Conservation (phyloP, 35 echinoderm and acorn worm species). For the Strongylocentrotus purpuratus region DNA sequence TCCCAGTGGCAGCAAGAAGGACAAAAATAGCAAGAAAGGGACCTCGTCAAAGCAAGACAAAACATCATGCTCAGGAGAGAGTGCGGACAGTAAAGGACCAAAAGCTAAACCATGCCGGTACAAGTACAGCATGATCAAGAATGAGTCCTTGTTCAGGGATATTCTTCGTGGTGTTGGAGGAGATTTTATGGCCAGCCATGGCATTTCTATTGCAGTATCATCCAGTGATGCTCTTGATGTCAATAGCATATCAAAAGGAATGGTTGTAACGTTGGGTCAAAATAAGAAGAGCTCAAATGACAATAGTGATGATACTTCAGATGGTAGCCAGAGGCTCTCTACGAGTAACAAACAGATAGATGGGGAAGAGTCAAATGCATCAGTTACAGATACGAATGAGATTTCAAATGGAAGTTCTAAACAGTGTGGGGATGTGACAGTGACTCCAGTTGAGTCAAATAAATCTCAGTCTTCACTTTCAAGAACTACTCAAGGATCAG, state of each 20-base stretch:
- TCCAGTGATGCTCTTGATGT: not conserved
- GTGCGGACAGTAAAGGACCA: not conserved
- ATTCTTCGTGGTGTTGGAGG: conserved; percentile 24
- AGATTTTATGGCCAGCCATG: conserved; percentile 32
- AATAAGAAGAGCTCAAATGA: not conserved
- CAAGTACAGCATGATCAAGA: conserved; percentile 95
- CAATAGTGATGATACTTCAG: not conserved
- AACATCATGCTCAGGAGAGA: not conserved
- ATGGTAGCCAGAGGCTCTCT: not conserved
- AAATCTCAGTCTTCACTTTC: not conserved
- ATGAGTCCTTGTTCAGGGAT: conserved; percentile 61
- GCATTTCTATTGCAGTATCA: conserved; percentile 18
- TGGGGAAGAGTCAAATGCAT: not conserved
- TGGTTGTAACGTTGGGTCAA: not conserved
- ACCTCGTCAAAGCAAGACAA: conserved; percentile 25
- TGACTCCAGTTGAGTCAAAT: not conserved
- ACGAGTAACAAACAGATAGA: not conserved
- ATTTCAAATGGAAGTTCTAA: not conserved
- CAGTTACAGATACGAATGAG: not conserved
- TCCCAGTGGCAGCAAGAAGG: not conserved
- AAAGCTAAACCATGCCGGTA: conserved; percentile 87
- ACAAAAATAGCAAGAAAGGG: conserved; percentile 24
- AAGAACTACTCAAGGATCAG: not conserved
- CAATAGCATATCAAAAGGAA: not conserved
- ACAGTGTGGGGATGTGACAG: not conserved